A percentile compares a stretch with the other conserved stretches of the same genome.
Evolutionary conservation across 1,140 invertebrate species (phyloP).

Genomic region (Lepidurus packardi): DNA sequence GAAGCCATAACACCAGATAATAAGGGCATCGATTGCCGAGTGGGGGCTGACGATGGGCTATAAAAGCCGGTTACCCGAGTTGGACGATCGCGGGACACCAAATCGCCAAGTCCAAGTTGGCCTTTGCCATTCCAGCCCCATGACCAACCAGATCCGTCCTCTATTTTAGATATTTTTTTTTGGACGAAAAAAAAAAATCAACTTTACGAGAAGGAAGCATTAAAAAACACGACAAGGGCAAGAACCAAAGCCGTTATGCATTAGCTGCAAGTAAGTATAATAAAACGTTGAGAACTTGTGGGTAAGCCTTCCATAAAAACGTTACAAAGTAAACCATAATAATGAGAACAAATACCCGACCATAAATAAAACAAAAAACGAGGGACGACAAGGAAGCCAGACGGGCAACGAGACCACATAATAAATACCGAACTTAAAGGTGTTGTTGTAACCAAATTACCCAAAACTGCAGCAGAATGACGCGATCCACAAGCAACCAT

Average conservation of each 20-base stretch:
- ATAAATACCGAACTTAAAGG: neutral
- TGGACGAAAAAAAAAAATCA: neutral
- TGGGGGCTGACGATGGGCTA: conserved; percentile 13
- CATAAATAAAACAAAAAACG: neutral
- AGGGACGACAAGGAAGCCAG: neutral
- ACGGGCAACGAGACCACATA: neutral
- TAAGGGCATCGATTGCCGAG: conserved; percentile 16
- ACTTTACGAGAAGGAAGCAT: conserved; percentile 15
- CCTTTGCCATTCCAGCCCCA: conserved; percentile 34
- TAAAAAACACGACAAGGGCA: neutral
- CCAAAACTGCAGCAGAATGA: conserved; percentile 31
- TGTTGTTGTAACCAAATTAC: conserved; percentile 24
- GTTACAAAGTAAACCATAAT: too few species aligned
- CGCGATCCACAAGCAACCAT: conserved; percentile 31
- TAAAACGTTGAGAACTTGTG: too few species aligned
- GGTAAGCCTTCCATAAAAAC: too few species aligned
- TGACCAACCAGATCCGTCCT: conserved; percentile 30
- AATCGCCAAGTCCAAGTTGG: conserved; percentile 31
- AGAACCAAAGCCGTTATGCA: neutral
- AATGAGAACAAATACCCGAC: neutral
- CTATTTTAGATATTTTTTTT: conserved; percentile 23
- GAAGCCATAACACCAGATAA: conserved; percentile 19
- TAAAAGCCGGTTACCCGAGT: conserved; percentile 21
- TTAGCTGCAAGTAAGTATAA: too few species aligned
- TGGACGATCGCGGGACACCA: conserved; percentile 26